Percentiles rank a stretch among this genome's conserved stretches.
Evolutionary conservation across 2,113 vertebrate genomes (phyloP).

Genomic region (Strix aluco): DNA sequence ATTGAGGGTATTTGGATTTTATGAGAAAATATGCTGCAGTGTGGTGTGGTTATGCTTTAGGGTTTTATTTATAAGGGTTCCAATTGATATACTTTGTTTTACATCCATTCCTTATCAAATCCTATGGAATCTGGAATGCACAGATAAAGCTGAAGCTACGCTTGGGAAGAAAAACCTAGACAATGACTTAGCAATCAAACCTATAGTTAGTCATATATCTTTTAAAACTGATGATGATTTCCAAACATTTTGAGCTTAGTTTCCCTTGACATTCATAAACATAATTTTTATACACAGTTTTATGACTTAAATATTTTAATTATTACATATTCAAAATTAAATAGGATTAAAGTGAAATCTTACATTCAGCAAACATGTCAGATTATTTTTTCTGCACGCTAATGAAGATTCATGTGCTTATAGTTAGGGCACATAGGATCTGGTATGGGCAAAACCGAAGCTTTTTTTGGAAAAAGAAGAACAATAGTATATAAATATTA

Average conservation of each 20-base stretch:
- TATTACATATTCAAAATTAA: not conserved
- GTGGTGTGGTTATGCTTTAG: not conserved
- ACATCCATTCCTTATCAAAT: not conserved
- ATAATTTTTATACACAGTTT: not conserved
- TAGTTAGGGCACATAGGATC: not conserved
- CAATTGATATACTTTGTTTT: not conserved
- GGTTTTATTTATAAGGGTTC: not conserved
- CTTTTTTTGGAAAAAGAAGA: not conserved
- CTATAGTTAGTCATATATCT: not conserved
- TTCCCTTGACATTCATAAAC: not conserved
- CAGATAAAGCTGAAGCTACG: not conserved
- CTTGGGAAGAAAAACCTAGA: not conserved
- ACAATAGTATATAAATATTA: not conserved
- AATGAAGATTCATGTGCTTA: not conserved
- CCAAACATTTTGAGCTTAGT: not conserved
- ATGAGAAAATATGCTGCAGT: not conserved
- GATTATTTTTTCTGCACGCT: not conserved
- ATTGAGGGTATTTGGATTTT: not conserved
- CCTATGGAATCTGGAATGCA: not conserved
- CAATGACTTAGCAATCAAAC: not conserved
- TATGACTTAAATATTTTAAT: not conserved
- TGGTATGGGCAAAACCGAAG: not conserved
- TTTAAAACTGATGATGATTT: not conserved
- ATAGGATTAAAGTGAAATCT: not conserved
- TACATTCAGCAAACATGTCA: not conserved